phyloP scores from a whole-genome alignment of 1,140 invertebrate genomes.

The Nasonia giraulti region DNA sequence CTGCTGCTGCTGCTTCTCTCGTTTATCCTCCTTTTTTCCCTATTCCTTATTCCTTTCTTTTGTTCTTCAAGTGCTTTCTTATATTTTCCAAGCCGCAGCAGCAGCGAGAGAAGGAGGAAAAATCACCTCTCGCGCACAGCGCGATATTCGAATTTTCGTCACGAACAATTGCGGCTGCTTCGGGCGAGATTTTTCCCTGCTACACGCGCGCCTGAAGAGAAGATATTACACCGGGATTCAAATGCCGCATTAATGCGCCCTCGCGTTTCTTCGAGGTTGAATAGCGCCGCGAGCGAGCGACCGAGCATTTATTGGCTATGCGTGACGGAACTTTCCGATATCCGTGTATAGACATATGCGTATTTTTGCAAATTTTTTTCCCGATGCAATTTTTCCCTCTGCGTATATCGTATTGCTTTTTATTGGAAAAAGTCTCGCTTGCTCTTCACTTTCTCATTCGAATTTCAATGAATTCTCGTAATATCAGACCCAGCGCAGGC shows the following conservation, averaged over 20 bases:
- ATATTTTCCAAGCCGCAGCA: background rate
- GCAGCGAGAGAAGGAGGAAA: background rate
- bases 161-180: background rate
- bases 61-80: slow-evolving; percentile 16
- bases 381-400: no score
- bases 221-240: background rate
- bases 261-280: no score
- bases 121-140: background rate
- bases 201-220: background rate
- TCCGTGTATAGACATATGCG: no score
- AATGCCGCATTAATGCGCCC: background rate
- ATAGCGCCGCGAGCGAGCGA: no score
- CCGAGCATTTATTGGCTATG: no score
- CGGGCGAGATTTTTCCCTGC: background rate
- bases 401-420: no score
- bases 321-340: no score
- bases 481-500: no score
- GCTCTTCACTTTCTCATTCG: no score
- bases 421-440: no score
- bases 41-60: background rate
- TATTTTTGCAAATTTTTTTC: no score
- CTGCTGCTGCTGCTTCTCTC: slow-evolving; percentile 15
- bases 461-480: no score
- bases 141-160: slow-evolving; percentile 27
- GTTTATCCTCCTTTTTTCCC: background rate